Base-by-base conservation (phyloP, 2,113 vertebrate species). In the Anolis carolinensis region DNA sequence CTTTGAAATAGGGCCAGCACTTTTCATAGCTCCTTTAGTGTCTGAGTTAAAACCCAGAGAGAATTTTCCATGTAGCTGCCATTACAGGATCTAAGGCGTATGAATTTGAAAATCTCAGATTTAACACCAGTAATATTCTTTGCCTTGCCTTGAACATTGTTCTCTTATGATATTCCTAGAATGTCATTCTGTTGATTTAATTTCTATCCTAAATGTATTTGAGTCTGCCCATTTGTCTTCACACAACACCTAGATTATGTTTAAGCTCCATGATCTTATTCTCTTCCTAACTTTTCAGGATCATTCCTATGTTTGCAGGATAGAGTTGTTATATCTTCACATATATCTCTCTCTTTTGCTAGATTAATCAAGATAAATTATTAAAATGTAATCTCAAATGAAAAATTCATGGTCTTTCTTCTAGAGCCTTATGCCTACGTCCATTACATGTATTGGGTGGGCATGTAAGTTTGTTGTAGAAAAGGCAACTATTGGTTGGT, bases 301-400 rank as follows among this genome's bases (percentile, higher is more conserved):
- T 65, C 72, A 16, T 84, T 48, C 52, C 44, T 76, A 36, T 75
- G 76, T 65, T 84, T 84, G 59, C 5, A 75, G 75, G 75, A 39
- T 18, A 63, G 21, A 76, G 39, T 76, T 72, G 32, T 52, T 25
- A 27, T 75, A 27, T 84, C 9, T 18, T 52, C 23, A 76, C n/a
- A n/a, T n/a, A n/a, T n/a, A n/a, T n/a, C n/a, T 48, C 27, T 63
- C 48, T 39, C 62, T 75, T 68, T 84, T 84, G 72, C 5, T 84
- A 39, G 52, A 18, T 30, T 65, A 75, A 32, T 65, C 30, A 65
- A 18, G n/a, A n/a, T n/a, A n/a, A n/a, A 71, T 30, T 25, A 34
- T 52, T 14, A 55, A 72, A 72, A 32, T 32, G 7, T 36, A 55
- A 34, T 36, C 39, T 67, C 27, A 25, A 52, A 73, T n/a, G 21